A percentile compares a stretch with the other conserved stretches of the same genome.
These are phyloP conservation scores for Tetragonula clypearis DNA, from an alignment of 1,140 invertebrate species.

Conservation along the genomic window DNA sequence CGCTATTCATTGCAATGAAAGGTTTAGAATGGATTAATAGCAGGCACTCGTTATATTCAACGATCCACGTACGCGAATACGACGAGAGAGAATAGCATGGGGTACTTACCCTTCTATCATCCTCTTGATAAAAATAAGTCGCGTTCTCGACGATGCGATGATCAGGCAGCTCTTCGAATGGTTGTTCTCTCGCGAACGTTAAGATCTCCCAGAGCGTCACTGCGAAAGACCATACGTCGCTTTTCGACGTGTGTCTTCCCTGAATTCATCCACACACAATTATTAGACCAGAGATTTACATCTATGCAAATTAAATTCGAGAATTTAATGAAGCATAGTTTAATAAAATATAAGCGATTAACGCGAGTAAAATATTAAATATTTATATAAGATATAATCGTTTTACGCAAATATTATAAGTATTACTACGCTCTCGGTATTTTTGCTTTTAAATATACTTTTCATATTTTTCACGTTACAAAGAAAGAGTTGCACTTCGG, in stretches of 20 bases:
- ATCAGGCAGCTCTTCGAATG: slow-evolving; percentile 90
- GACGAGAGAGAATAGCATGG: slow-evolving; percentile 10
- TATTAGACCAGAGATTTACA: too few species aligned
- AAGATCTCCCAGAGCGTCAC: slow-evolving; percentile 94
- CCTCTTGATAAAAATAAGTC: slow-evolving; percentile 86
- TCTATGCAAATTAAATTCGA: too few species aligned
- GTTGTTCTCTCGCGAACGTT: slow-evolving; percentile 91
- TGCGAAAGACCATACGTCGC: slow-evolving; percentile 91
- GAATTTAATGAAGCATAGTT: too few species aligned
- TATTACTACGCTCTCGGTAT: too few species aligned
- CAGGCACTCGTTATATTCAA: slow-evolving; percentile 29
- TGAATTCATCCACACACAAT: slow-evolving; percentile 68
- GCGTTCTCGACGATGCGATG: slow-evolving; percentile 91
- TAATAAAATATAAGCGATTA: too few species aligned
- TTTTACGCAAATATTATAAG: too few species aligned
- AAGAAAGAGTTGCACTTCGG: too few species aligned
- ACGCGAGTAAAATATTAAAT: too few species aligned
- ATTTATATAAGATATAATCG: too few species aligned
- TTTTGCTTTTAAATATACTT: too few species aligned
- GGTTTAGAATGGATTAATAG: slow-evolving; percentile 16
- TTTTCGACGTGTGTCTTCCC: slow-evolving; percentile 92
- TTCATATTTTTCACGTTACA: too few species aligned
- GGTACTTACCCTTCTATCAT: slow-evolving; percentile 83
- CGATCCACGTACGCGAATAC: slow-evolving; percentile 30
- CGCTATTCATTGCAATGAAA: slow-evolving; percentile 32